Evolutionary conservation across 2,113 vertebrate species (phyloP), one percentile per base, ranked within the genome.

Genomic region (Chaetops frenatus): DNA sequence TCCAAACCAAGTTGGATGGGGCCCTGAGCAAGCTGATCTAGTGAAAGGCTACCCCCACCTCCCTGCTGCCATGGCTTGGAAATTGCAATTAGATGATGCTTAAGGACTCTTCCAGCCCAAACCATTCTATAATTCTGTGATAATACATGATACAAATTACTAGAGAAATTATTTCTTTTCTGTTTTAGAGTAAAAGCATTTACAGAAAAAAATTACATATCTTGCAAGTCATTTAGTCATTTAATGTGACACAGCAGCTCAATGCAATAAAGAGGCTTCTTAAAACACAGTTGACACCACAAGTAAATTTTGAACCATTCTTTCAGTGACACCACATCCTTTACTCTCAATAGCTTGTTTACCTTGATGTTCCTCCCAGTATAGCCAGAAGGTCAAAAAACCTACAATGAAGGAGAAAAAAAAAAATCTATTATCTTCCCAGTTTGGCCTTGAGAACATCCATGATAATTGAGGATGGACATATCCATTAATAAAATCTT

Each of bases 401-500:
- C 18, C 19, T 60, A 64, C 48, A 70, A 48, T 17, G 53, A 78
- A 78, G 48, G 27, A 73, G n/a, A 74, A 88, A 79, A 80, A 65
- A 19, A 56, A 65, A 19, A 56, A 44, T 42, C 35, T 87, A 23
- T 38, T 74, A 24, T 19, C 3, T 85, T 91, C 76, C 51, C 33
- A 13, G 19, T 76, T 56, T 71, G 83, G 35, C 28, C 64, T 78
- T 71, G 57, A 94, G 56, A 92, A 19, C 7, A 71, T 92, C 53
- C 17, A 3, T 48, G 36, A 72, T 76, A 92, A 81, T 91, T 2
- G 18, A 95, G 48, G 36, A 60, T 53, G 45, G 65, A 61, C 38
- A 33, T 57, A 61, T 3, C 6, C 77, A 91, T 95, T 89, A 89
- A 91, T 91, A 94, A 87, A 82, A 29, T 27, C 53, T 71, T 74